phyloP scores from a whole-genome alignment of 2,888 invertebrate genomes.

The Meteorus colon region DNA sequence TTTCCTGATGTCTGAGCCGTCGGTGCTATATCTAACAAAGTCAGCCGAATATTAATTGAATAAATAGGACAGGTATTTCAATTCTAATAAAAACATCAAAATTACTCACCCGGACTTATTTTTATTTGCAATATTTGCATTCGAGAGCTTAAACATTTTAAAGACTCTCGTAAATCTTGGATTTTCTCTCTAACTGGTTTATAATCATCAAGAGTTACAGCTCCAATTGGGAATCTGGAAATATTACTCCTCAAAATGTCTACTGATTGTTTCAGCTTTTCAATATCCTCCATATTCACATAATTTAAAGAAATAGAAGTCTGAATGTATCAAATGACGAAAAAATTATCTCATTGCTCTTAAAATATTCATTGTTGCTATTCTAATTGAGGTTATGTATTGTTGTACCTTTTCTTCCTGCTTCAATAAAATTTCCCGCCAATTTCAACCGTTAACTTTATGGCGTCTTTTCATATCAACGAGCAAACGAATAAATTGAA shows the following conservation, averaged over 20 bases:
- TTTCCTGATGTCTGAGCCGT: slow-evolving; percentile 28
- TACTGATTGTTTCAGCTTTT: slow-evolving; percentile 8
- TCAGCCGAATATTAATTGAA: background rate
- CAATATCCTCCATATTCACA: slow-evolving; percentile 20
- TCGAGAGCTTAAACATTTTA: slow-evolving; percentile 46
- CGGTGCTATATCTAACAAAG: slow-evolving; percentile 3
- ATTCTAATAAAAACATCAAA: background rate
- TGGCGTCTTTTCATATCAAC: too few species aligned
- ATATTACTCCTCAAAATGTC: slow-evolving; percentile 40
- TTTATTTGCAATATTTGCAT: slow-evolving; percentile 45
- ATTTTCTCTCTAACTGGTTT: slow-evolving; percentile 53
- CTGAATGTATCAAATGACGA: background rate
- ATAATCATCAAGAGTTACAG: slow-evolving; percentile 51
- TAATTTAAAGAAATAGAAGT: background rate
- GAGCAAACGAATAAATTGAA: too few species aligned
- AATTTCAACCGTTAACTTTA: too few species aligned
- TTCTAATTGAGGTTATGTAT: background rate
- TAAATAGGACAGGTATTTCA: background rate
- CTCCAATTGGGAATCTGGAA: slow-evolving; percentile 52
- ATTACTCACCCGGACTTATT: slow-evolving; percentile 20
- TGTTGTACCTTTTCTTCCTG: too few species aligned
- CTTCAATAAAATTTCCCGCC: too few species aligned
- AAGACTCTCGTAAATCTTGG: slow-evolving; percentile 42
- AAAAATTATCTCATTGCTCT: background rate
- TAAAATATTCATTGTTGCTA: background rate